Base-by-base conservation (phyloP, 1,140 invertebrate species). In the Conus ventricosus region DNA sequence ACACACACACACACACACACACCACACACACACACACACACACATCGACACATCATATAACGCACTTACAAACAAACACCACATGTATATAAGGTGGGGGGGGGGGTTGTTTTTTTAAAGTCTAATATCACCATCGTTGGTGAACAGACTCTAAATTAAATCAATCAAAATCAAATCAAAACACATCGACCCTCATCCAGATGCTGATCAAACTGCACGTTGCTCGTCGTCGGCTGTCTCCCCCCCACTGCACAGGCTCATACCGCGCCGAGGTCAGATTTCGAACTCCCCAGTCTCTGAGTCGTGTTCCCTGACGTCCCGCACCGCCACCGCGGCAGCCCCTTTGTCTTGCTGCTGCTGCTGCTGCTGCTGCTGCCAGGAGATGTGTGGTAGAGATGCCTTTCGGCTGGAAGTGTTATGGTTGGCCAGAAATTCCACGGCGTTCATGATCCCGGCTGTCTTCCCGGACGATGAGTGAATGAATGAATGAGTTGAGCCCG, bases 141-240 rank as follows among this genome's bases (percentile, higher is more conserved):
- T n/a, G n/a, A n/a, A n/a, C n/a, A n/a, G n/a, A n/a, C n/a, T n/a
- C n/a, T n/a, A n/a, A n/a, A n/a, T n/a, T n/a, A n/a, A n/a, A n/a
- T n/a, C n/a, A n/a, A n/a, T n/a, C n/a, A n/a, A n/a, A n/a, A n/a
- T n/a, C n/a, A n/a, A n/a, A n/a, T n/a, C n/a, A n/a, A n/a, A n/a
- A n/a, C 94, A 94, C 13, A 93, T 84, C 60, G 93, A 91, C 67
- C 88, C 85, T 93, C 93, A 76, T 94, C 94, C 90, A 94, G 83
- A 87, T 94, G 93, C 88, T 91, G 91, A 80, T 94, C 93, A 91
- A 94, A 94, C 75, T 94, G 92, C 25, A 94, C 92, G 85, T 91
- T 92, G 63, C 90, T 92, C 27, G 84, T 55, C 27, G 93, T 93
- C 5, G 93, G 92, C 51, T 89, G 89, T 51, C 91, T 89, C 2